These are phyloP conservation scores for Cyanoderma ruficeps DNA, from an alignment of 2,113 vertebrate species.

Conservation along the genomic window DNA sequence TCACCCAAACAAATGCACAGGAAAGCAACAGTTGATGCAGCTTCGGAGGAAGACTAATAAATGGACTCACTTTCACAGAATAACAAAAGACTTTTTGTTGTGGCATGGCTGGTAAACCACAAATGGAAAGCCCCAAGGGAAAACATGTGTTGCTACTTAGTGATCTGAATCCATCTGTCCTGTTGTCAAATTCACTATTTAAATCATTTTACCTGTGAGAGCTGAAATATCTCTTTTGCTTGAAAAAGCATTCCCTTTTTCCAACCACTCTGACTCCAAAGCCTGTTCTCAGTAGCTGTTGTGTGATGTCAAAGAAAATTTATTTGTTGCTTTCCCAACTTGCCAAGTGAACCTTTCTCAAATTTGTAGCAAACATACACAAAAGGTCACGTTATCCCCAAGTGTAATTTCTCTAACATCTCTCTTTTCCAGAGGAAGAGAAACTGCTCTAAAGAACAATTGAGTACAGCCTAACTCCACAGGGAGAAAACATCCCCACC, in stretches of 20 bases:
- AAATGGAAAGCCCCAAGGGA: slow-evolving; percentile 48
- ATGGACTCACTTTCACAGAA: slow-evolving; percentile 27
- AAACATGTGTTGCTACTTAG: neutral
- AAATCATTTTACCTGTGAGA: neutral
- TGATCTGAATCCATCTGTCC: neutral
- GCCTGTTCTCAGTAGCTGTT: neutral
- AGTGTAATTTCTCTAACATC: neutral
- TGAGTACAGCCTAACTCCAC: neutral
- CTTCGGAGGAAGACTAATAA: neutral
- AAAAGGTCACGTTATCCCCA: neutral
- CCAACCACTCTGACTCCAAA: neutral
- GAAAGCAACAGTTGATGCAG: neutral
- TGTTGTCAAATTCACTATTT: neutral
- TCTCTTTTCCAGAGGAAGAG: neutral
- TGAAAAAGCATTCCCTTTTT: neutral
- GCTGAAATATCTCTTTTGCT: neutral
- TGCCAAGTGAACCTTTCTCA: neutral
- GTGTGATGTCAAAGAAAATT: neutral
- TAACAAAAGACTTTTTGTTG: neutral
- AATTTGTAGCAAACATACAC: neutral
- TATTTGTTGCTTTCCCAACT: neutral
- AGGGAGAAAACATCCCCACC: rapidly evolving
- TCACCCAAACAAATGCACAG: neutral
- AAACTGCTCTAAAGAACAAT: neutral
- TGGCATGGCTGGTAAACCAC: slow-evolving; percentile 61